These are phyloP conservation scores for Tupiocoris notatus DNA, from an alignment of 2,888 invertebrate species.

Conservation along the genomic window DNA sequence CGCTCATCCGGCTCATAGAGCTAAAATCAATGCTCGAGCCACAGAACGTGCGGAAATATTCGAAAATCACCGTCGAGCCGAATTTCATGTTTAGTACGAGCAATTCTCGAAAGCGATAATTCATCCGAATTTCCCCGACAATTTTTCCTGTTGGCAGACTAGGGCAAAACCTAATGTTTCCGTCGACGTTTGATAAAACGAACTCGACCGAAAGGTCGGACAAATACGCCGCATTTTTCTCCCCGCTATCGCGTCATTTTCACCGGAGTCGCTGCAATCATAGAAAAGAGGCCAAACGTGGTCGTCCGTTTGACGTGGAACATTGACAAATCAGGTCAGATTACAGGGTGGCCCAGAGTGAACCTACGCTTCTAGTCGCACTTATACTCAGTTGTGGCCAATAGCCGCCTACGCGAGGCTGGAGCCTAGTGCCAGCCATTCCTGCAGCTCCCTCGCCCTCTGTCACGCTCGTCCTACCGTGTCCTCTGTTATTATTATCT, in stretches of 20 bases:
- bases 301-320: slow-evolving; percentile 26
- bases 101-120: no score
- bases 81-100: no score
- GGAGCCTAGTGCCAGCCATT: not conserved
- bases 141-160: no score
- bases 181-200: not conserved
- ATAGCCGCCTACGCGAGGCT: not conserved
- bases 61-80: no score
- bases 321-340: slow-evolving; percentile 51
- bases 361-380: slow-evolving; percentile 20
- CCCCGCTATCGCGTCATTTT: not conserved
- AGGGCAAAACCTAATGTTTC: not conserved
- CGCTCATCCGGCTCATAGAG: no score
- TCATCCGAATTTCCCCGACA: no score
- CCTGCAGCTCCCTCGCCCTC: slow-evolving; percentile 17
- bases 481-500: slow-evolving; percentile 51
- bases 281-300: not conserved
- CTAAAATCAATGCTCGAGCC: no score
- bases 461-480: slow-evolving; percentile 38
- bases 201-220: no score
- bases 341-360: slow-evolving; percentile 47
- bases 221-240: not conserved
- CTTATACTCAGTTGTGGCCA: not conserved
- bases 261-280: not conserved
- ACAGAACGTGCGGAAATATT: no score